Evolutionary conservation across 2,113 vertebrate genomes (phyloP), one percentile per base, ranked within the genome.

Genomic region (Ceyx cyanopectus): DNA sequence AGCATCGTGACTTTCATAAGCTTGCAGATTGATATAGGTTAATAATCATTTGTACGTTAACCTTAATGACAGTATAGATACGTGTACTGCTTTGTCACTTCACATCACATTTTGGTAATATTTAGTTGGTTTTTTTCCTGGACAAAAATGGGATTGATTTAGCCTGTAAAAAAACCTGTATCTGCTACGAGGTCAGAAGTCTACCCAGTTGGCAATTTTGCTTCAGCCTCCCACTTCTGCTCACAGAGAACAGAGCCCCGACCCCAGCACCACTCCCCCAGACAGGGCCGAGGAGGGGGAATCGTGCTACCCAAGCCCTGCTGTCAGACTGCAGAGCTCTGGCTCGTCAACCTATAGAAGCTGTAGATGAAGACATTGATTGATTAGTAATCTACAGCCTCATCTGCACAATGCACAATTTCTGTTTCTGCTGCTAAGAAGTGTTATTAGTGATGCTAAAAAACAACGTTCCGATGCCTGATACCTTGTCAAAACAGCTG

Each of bases 281-380:
- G 37, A 37, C 37, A 37, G 37, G 10, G 11, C 50, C 6, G 20
- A 23, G 60, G n/a, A 60, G 15, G 9, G 21, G 34, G 6, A 63
- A 66, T 72, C 0, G 0, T 37, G 69, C 81, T 51, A 45, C 63
- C 2, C 0, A 37, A 90, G n/a, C 45, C 0, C 1, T 79, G 92
- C 48, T 37, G 19, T 86, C 61, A 58, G 88, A 58, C 58, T 81
- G 34, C 76, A 72, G 51, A 61, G n/a, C n/a, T 77, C 80, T 90
- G 0, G 0, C 50, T 58, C 73, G 46, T 78, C 58, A 67, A 86
- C 68, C 70, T 93, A 34, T n/a, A 73, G 45, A 74, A 86, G 58
- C 40, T 76, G 1, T 46, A 61, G 74, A 76, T 93, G 46, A 89
- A 84, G 91, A 68, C 41, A 24, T 43, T 72, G 56, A 53, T 75